Evolutionary conservation across 37 sponge, comb jelly and placozoan genomes (phyloP).

Genomic region (Bolinopsis microptera): DNA sequence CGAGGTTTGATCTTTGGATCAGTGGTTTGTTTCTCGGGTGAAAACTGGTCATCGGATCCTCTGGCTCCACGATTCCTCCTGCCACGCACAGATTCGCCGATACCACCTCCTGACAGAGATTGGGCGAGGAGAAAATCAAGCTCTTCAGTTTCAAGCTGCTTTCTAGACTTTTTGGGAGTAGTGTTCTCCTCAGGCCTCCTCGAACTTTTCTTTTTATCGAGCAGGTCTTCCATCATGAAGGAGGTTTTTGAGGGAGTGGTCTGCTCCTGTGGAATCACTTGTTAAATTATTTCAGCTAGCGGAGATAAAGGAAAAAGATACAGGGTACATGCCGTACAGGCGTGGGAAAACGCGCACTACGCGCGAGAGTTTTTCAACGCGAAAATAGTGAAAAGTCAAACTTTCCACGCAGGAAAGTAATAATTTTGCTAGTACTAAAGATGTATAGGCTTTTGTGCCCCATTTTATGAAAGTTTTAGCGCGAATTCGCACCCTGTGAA

Average conservation of each 20-base stretch:
- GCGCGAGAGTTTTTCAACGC: conserved; percentile 28
- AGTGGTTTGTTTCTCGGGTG: neutral
- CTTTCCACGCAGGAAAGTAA: neutral
- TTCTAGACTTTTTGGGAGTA: conserved; percentile 1
- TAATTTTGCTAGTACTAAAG: neutral
- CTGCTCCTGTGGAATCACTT: conserved; percentile 32
- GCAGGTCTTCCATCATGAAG: conserved; percentile 63
- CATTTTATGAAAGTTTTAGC: neutral
- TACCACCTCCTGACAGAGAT: neutral
- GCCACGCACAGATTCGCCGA: conserved; percentile 19
- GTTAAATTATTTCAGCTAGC: no score
- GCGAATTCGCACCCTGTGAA: conserved; percentile 18
- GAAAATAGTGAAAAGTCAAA: neutral
- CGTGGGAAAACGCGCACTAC: neutral
- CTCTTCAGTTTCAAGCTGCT: conserved; percentile 59
- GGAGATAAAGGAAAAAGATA: no score
- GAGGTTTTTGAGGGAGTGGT: conserved; percentile 53
- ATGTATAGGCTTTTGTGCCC: neutral
- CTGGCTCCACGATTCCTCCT: neutral
- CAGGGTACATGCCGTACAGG: neutral
- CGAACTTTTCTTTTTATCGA: conserved; percentile 50
- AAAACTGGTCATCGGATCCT: neutral
- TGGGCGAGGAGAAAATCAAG: conserved; percentile 46
- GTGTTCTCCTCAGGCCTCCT: neutral
- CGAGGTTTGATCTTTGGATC: conserved; percentile 55